Percentiles rank a stretch among this genome's conserved stretches.
These are phyloP conservation scores for Phortica okadai DNA, from an alignment of 2,888 invertebrate species.

Conservation along the genomic window DNA sequence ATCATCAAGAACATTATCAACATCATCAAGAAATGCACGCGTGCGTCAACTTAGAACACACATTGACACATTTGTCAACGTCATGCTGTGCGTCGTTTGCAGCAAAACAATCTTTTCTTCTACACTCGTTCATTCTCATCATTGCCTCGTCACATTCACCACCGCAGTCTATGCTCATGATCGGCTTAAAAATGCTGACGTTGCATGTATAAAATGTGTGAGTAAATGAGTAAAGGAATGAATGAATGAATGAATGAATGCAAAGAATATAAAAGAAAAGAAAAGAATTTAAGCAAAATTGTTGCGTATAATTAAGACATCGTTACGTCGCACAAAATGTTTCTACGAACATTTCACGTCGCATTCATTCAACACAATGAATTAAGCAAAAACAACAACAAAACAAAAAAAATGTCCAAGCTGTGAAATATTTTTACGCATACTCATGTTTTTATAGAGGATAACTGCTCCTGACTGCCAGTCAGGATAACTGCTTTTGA, in stretches of 20 bases:
- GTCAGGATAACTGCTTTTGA: no score
- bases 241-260: background rate
- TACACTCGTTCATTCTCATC: background rate
- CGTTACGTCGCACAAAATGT: constrained; percentile 27
- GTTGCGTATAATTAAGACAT: constrained; percentile 25
- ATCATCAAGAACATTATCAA: no score
- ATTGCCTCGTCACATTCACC: background rate
- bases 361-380: background rate
- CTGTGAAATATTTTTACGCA: background rate
- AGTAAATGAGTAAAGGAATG: background rate
- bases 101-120: background rate
- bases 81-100: background rate
- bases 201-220: background rate
- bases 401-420: background rate
- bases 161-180: background rate
- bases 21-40: no score
- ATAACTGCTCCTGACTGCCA: no score
- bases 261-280: background rate
- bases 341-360: background rate
- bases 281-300: background rate
- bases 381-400: background rate
- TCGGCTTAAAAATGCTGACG: constrained; percentile 24
- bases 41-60: background rate
- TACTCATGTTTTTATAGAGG: background rate
- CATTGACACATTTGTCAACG: no score